phyloP scores from a whole-genome alignment of 1,140 invertebrate species.

The Diorhabda sublineata region DNA sequence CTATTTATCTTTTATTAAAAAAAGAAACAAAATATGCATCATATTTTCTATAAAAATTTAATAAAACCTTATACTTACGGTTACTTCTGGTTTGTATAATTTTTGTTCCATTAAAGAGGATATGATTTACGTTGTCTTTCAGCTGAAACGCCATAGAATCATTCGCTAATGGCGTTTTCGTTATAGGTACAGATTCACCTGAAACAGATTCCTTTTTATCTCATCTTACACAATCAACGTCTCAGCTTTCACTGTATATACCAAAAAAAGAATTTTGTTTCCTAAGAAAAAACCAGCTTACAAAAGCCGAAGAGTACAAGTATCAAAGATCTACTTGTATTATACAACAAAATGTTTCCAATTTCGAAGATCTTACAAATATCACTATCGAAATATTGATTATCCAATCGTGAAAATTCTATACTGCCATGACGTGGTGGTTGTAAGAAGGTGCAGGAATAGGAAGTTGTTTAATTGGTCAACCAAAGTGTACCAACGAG shows the following conservation, averaged over 20 bases:
- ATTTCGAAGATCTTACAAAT: not conserved
- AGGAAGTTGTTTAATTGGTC: no score
- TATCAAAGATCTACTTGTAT: not conserved
- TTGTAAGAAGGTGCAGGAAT: no score
- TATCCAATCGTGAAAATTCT: no score
- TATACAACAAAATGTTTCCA: not conserved
- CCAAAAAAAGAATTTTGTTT: no score
- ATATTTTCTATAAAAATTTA: not conserved
- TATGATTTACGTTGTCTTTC: slow-evolving; percentile 83
- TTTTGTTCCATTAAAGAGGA: slow-evolving; percentile 90
- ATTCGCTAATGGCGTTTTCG: slow-evolving; percentile 81
- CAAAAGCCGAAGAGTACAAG: not conserved
- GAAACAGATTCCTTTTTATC: slow-evolving; percentile 11
- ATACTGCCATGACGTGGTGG: no score
- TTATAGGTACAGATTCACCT: slow-evolving; percentile 86
- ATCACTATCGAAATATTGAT: no score
- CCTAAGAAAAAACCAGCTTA: not conserved
- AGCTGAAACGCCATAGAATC: slow-evolving; percentile 64
- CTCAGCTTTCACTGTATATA: no score
- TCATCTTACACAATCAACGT: no score
- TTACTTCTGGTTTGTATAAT: slow-evolving; percentile 94
- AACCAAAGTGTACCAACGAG: no score
- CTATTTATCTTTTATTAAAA: no score
- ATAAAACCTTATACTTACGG: slow-evolving; percentile 49
- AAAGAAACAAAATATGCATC: no score